Conservation (phyloP, 2,888 invertebrate genomes). For the Drosophila atroscutellata region DNA sequence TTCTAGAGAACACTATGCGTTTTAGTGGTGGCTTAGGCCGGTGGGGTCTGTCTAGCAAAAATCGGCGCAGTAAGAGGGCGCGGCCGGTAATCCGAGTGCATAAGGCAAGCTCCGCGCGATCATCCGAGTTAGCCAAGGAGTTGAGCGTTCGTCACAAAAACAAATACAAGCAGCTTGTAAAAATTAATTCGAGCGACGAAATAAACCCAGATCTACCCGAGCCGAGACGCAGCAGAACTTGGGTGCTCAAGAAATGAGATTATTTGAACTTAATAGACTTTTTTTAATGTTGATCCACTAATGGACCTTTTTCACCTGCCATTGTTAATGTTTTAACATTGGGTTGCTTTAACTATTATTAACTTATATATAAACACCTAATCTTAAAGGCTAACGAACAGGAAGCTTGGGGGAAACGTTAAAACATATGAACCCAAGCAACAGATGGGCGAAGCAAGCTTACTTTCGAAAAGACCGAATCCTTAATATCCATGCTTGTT, state of each 20-base stretch:
- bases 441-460: not conserved
- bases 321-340: not conserved
- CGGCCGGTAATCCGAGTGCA: not conserved
- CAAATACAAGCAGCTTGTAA: not conserved
- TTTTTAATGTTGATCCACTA: not conserved
- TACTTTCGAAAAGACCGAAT: slow-evolving; percentile 2
- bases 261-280: not conserved
- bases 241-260: slow-evolving; percentile 12
- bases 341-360: not conserved
- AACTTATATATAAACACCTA: not conserved
- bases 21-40: slow-evolving; percentile 75
- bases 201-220: slow-evolving; percentile 14
- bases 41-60: slow-evolving; percentile 64
- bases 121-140: slow-evolving; percentile 42
- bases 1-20: slow-evolving; percentile 77
- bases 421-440: not conserved
- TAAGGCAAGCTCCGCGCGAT: slow-evolving; percentile 27
- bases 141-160: slow-evolving; percentile 5
- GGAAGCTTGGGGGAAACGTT: not conserved
- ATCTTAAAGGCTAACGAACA: not conserved
- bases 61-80: slow-evolving; percentile 64
- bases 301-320: not conserved
- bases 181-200: not conserved
- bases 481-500: not conserved
- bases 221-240: slow-evolving; percentile 36